Evolutionary conservation across 2,797 vertebrate species (phyloP), one percentile per base, ranked within the genome.

Genomic region (Masticophis lateralis): DNA sequence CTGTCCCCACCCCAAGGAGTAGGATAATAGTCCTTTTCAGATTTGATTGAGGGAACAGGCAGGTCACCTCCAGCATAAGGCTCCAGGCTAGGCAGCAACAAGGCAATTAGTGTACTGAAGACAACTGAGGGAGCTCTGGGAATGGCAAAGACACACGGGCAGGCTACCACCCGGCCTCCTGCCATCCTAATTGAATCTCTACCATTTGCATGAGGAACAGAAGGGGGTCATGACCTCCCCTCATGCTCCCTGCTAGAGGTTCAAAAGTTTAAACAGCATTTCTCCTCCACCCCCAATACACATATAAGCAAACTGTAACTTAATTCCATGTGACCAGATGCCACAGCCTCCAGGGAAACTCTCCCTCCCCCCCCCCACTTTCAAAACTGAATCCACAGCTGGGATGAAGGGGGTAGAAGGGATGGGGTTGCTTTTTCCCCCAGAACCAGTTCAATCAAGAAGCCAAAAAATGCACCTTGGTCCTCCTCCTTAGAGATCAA

Each of bases 181-280:
- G 93, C 90, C 90, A 60, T 53, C 87, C 90, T 93, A 93, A 93
- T 93, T 93, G 93, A 93, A 93, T 93, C 69, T 83, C 93, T 87
- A 91, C 89, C 86, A 47, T 53, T 91, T 89, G 87, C 90, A 83
- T 56, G 93, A 86, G 57, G 93, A 91, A 89, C 93, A 93, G 93
- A 89, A 91, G 93, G 93, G 87, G 93, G 93, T 91, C 93, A 22
- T 89, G 93, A 93, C 93, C 92, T 91, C 87, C 90, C 87, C 66
- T 89, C 87, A n/a, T 93, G 93, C 87, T 91, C 93, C 93, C 93
- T 93, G 93, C 69, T 16, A 89, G 53, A 87, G 69, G 93, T 93
- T 93, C 93, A 93, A 93, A 91, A 93, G 93, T 93, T 93, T 89
- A 93, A 93, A 86, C 59, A 91, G 93, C 90, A 89, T 91, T 91